These are phyloP conservation scores for Paraplagusia blochii DNA, from an alignment of 2,113 vertebrate genomes.

Conservation along the genomic window DNA sequence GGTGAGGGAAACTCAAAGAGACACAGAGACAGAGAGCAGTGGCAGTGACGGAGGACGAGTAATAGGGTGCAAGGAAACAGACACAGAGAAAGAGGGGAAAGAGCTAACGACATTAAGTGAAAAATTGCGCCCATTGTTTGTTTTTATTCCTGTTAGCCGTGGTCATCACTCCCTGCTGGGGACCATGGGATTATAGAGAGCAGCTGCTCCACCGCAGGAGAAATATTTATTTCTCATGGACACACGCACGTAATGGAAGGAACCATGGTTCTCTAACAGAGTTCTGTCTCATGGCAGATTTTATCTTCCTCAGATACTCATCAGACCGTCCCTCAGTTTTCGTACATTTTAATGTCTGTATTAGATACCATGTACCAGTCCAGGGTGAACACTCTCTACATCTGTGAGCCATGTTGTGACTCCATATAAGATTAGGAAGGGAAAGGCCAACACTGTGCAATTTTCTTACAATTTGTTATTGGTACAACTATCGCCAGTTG, in stretches of 20 bases:
- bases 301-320: constrained; percentile 27
- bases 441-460: no score
- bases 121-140: constrained; percentile 42
- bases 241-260: constrained; percentile 9
- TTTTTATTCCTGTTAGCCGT: constrained; percentile 55
- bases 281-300: constrained; percentile 14
- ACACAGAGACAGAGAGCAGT: background rate
- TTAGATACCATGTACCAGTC: no score
- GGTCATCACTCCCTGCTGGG: constrained; percentile 19
- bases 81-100: constrained; percentile 2
- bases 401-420: no score
- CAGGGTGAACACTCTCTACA: no score
- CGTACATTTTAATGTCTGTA: background rate
- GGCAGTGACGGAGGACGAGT: background rate
- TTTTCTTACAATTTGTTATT: no score
- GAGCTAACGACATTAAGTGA: constrained; percentile 44
- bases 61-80: constrained; percentile 8
- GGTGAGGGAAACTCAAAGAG: constrained; percentile 8
- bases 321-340: constrained; percentile 18
- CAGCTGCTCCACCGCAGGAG: constrained; percentile 30
- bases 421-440: no score
- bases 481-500: no score
- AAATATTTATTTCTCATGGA: constrained; percentile 23
- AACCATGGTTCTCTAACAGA: constrained; percentile 7
- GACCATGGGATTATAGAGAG: constrained; percentile 16